Evolutionary conservation across 2,797 vertebrate genomes (phyloP), one percentile per base, ranked within the genome.

Genomic region (Tapera naevia): DNA sequence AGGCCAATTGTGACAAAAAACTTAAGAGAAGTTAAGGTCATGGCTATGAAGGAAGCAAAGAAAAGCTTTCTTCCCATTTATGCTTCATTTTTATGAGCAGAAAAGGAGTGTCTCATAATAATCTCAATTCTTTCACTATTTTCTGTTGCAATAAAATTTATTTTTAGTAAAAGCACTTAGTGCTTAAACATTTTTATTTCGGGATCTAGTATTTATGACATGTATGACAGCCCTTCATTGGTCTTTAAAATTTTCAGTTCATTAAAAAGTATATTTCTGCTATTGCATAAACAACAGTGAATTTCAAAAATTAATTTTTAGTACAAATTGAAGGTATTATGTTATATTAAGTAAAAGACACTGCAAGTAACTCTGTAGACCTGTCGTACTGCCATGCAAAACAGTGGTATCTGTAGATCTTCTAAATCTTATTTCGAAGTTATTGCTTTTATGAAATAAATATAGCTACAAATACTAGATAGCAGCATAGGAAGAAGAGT

Each of bases 151-250:
- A 91, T 57, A 66, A 94, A 95, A 91, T 91, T 75, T 61, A 72
- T 85, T 74, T 89, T 92, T 89, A 85, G n/a, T n/a, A 51, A 80
- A 96, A 95, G 35, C 66, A 83, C 72, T 86, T 89, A 86, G 61
- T 90, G 65, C 89, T 95, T 89, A 94, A 97, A 96, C 73, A 7
- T 69, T 70, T 78, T 81, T 93, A 89, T 96, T 97, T 95, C 84
- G 95, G 85, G 65, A 94, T 91, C 60, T 89, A n/a, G 15, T 11
- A 18, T 66, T 53, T 41, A 14, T 41, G 39, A 11, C 5, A 39
- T 10, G 4, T 57, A 39, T 54, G 27, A 30, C 7, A n/a, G 21
- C 18, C 27, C n/a, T 75, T 79, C 54, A 25, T 30, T 70, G 24
- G 56, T 96, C 69, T 95, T 92, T 16, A 93, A 57, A 64, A 61